Evolutionary conservation across 2,113 vertebrate genomes (phyloP).

Genomic region (Otus sunia): DNA sequence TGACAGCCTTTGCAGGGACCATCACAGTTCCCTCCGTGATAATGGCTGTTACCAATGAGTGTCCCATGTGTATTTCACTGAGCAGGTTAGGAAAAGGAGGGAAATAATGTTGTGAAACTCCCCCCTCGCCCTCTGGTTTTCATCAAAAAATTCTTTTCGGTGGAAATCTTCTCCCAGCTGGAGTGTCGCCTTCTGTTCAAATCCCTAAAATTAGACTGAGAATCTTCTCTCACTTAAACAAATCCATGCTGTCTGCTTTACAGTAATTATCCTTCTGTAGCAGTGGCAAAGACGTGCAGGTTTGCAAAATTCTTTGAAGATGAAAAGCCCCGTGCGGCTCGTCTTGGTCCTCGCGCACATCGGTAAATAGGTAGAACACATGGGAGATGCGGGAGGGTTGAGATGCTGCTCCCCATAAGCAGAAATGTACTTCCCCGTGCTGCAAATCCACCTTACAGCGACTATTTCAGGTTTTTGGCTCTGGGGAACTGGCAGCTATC

Average conservation of each 20-base stretch:
- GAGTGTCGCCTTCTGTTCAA: slow-evolving; percentile 62
- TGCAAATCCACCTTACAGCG: background rate
- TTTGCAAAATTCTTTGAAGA: background rate
- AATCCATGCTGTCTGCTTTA: slow-evolving; percentile 29
- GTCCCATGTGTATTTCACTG: background rate
- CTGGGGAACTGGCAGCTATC: background rate
- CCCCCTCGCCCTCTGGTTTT: slow-evolving; percentile 11
- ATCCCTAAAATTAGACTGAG: slow-evolving; percentile 63
- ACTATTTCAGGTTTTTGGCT: background rate
- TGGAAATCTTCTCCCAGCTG: slow-evolving; percentile 56
- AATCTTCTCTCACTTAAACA: slow-evolving; percentile 43
- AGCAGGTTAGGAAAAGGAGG: background rate
- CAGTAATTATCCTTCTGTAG: slow-evolving; percentile 14
- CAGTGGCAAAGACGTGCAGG: background rate
- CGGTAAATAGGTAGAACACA: background rate
- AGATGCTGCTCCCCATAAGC: background rate
- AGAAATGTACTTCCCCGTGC: background rate
- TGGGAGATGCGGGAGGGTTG: background rate
- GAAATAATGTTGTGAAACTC: slow-evolving; percentile 19
- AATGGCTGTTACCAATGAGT: background rate
- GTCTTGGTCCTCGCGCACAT: background rate
- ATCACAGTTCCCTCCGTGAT: background rate
- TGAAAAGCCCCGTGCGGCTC: background rate
- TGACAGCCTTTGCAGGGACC: background rate
- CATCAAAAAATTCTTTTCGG: slow-evolving; percentile 27